Evolutionary conservation across 2,888 invertebrate species (phyloP).

Genomic region (Petrolisthes manimaculis): DNA sequence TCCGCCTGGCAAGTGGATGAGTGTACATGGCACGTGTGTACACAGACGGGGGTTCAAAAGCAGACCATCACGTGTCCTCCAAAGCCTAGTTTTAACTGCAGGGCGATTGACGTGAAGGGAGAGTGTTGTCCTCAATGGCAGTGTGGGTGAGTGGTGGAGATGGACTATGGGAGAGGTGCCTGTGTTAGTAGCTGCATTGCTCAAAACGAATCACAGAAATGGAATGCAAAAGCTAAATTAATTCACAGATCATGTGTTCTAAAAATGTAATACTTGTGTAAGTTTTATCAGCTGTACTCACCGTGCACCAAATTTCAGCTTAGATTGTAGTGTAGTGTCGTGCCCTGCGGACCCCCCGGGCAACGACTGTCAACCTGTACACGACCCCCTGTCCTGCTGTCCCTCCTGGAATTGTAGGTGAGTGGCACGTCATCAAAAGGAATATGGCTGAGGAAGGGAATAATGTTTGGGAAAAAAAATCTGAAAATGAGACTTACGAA

Average conservation of each 20-base stretch:
- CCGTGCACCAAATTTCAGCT: not conserved
- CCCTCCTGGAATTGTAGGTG: slow-evolving; percentile 26
- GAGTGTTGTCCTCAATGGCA: not conserved
- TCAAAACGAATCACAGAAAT: too few relatives aligned
- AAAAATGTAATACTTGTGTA: not conserved
- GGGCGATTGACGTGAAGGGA: not conserved
- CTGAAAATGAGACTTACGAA: too few relatives aligned
- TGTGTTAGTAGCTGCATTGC: too few relatives aligned
- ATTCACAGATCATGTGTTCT: not conserved
- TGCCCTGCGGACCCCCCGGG: slow-evolving; percentile 20
- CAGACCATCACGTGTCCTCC: not conserved
- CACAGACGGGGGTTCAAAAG: slow-evolving; percentile 4
- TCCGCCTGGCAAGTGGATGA: slow-evolving; percentile 13
- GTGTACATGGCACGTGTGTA: slow-evolving; percentile 16
- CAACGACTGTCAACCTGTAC: slow-evolving; percentile 6
- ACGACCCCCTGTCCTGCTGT: slow-evolving; percentile 16
- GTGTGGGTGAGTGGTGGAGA: not conserved
- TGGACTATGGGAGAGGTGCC: not conserved
- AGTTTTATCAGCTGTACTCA: too few relatives aligned
- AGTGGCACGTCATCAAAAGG: not conserved
- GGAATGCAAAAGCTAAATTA: not conserved
- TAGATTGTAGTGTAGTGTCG: not conserved
- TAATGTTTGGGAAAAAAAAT: too few relatives aligned
- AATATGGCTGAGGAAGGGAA: too few relatives aligned
- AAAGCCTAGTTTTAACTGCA: slow-evolving; percentile 12